phyloP scores from a whole-genome alignment of 30 jellyfish, hydroid and myxozoan genomes.

The Calvadosia cruxmelitensis region DNA sequence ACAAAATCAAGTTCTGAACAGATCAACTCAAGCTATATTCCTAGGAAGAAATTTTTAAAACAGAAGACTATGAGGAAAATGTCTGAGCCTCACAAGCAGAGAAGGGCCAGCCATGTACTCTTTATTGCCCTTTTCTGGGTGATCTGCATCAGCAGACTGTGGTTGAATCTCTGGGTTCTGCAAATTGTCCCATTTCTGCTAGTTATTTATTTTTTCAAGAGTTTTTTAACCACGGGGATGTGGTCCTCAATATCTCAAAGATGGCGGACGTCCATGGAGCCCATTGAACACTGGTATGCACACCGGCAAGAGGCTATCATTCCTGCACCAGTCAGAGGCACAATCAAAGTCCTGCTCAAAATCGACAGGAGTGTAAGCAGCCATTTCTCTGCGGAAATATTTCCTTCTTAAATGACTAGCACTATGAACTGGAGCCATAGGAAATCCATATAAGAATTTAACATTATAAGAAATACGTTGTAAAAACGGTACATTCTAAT shows the following conservation, averaged over 20 bases:
- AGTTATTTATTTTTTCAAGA: neutral
- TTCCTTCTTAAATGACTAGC: no score
- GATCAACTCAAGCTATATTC: neutral
- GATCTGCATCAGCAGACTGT: slow-evolving; percentile 41
- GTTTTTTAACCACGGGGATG: slow-evolving; percentile 3
- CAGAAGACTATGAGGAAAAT: neutral
- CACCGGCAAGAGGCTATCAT: slow-evolving; percentile 55
- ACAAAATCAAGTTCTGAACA: neutral
- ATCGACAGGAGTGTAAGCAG: slow-evolving; percentile 61
- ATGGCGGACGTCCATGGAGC: neutral
- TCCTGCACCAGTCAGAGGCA: slow-evolving; percentile 74
- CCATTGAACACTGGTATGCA: slow-evolving; percentile 22
- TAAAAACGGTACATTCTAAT: neutral
- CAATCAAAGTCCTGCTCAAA: slow-evolving; percentile 29
- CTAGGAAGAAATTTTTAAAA: neutral
- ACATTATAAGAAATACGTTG: no score
- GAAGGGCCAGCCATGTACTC: slow-evolving; percentile 72
- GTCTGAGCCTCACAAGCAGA: neutral
- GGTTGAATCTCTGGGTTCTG: slow-evolving; percentile 49
- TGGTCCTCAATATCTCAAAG: slow-evolving; percentile 13
- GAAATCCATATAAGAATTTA: no score
- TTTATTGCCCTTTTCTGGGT: slow-evolving; percentile 76
- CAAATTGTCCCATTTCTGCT: slow-evolving; percentile 44
- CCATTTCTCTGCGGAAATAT: no score
- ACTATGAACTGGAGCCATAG: no score